Evolutionary conservation across 2,797 vertebrate species (phyloP).

Genomic region (Lemur catta): DNA sequence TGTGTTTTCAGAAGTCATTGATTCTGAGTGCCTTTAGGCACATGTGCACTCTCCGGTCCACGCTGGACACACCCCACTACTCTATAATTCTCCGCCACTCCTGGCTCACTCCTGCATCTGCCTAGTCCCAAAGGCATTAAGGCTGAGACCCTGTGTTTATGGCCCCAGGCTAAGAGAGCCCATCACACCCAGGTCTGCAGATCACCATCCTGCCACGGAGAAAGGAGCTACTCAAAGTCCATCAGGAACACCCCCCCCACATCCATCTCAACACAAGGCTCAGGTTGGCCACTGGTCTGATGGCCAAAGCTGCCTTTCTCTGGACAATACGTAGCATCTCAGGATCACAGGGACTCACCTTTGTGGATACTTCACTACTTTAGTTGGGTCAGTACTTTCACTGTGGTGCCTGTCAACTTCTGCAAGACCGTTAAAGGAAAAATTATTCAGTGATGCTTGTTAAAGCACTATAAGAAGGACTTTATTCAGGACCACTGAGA

Average conservation of each 20-base stretch:
- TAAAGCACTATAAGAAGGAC: neutral
- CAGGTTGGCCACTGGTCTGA: neutral
- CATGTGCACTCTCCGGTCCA: neutral
- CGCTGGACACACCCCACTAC: neutral
- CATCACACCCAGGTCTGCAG: neutral
- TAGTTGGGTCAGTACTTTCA: neutral
- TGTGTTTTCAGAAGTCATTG: conserved; percentile 19
- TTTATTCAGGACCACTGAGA: neutral
- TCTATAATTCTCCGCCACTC: neutral
- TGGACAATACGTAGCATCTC: neutral
- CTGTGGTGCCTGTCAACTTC: neutral
- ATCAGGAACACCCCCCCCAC: no score
- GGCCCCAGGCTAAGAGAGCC: neutral
- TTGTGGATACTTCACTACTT: neutral
- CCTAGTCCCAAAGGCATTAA: neutral
- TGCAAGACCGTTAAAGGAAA: neutral
- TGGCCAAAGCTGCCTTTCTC: neutral
- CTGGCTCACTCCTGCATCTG: neutral
- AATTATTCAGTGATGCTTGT: neutral
- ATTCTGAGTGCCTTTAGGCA: neutral
- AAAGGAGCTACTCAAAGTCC: neutral
- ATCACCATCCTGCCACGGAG: neutral
- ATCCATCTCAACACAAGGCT: neutral
- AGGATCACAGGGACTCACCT: neutral
- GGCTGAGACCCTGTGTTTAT: neutral